Evolutionary conservation across 2,797 vertebrate genomes (phyloP), one percentile per base, ranked within the genome.

Genomic region (Myotis planiceps): DNA sequence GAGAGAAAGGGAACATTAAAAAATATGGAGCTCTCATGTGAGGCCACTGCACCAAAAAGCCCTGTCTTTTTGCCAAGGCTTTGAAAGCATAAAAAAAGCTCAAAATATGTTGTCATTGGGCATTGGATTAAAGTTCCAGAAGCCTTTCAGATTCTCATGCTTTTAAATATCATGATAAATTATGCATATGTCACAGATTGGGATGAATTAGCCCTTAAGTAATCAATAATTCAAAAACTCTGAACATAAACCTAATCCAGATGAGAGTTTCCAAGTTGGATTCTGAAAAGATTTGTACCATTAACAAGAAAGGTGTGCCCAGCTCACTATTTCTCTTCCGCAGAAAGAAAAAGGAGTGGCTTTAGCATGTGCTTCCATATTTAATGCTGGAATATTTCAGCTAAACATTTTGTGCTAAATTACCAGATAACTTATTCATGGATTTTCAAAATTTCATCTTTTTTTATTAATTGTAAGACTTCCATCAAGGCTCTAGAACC

Each of bases 81-180:
- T 96, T 95, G 94, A 97, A 97, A 96, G 88, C 42, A 92, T 88
- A 80, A 68, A 79, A 78, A 91, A 53, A 32, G 42, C 68, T 96
- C 81, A 95, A 96, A 95, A 75, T 72, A 12, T 75, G 55, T 95
- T 89, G 90, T 96, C 92, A 97, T 95, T 93, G 95, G 53, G 74
- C 25, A 71, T 63, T 9, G 37, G 51, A 93, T 94, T 95, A 94
- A 72, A 90, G 85, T 90, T 97, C 90, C 78, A 88, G 58, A 94
- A 76, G 45, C 3, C 65, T 92, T 96, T 88, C 84, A 93, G 72
- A 55, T 76, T 42, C 47, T 71, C 19, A 83, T 51, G 63, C 13
- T 97, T 95, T 96, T 96, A 96, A 94, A 92, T 76, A 92, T 89
- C 27, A 34, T 84, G 92, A 97, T 89, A 97, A 97, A 97, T 86